Conservation (phyloP, 2,113 vertebrate genomes). For the Macquaria ambigua region DNA sequence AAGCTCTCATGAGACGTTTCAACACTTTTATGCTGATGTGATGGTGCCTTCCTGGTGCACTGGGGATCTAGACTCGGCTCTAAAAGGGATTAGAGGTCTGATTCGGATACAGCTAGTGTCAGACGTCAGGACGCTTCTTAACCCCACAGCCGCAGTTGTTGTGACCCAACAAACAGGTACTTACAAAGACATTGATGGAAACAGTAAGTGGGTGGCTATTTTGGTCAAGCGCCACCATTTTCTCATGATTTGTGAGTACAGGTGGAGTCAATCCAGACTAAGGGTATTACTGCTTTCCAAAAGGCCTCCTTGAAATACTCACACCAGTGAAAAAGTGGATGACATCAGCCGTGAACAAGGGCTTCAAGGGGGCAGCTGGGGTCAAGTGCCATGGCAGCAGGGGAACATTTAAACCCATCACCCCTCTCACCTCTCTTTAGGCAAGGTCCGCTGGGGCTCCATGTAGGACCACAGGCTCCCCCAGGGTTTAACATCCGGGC, state of each 20-base stretch:
- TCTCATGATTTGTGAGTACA: slow-evolving; percentile 20
- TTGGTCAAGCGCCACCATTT: background rate
- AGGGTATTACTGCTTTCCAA: background rate
- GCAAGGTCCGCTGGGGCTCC: background rate
- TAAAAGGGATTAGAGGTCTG: slow-evolving; percentile 18
- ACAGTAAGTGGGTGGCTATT: slow-evolving; percentile 9
- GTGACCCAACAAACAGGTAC: background rate
- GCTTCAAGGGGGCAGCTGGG: slow-evolving; percentile 18
- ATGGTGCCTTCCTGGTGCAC: background rate
- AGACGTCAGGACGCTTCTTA: background rate
- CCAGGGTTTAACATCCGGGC: slow-evolving; percentile 20
- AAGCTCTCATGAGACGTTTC: slow-evolving; percentile 20
- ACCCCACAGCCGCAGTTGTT: background rate
- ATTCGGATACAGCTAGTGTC: background rate
- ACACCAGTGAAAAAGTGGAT: background rate
- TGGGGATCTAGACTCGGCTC: background rate
- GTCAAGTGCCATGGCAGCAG: slow-evolving; percentile 56
- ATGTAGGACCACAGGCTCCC: background rate
- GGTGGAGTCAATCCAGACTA: background rate
- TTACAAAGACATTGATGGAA: slow-evolving; percentile 4
- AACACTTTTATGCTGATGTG: background rate
- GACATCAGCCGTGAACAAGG: slow-evolving; percentile 16
- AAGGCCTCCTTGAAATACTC: slow-evolving; percentile 23
- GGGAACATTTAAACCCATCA: slow-evolving; percentile 34
- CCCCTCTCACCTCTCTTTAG: slow-evolving; percentile 36